Conservation (phyloP, 2,797 vertebrate genomes). For the Manis crassicaudata region DNA sequence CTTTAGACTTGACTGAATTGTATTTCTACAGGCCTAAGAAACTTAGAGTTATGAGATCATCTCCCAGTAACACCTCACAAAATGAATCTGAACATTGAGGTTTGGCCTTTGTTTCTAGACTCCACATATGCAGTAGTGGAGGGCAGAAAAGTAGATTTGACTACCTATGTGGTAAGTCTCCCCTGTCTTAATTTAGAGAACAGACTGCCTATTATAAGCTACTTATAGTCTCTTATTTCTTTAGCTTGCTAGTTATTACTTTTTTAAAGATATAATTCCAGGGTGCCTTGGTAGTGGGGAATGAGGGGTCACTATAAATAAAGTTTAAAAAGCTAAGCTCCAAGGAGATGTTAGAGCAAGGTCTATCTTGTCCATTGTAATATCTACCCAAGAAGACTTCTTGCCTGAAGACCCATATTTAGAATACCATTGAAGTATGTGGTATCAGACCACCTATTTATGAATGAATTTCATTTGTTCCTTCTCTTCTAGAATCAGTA, state of each 20-base stretch:
- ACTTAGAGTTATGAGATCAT: background rate
- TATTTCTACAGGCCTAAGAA: background rate
- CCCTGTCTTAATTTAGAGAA: background rate
- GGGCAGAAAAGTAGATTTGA: background rate
- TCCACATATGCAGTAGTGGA: background rate
- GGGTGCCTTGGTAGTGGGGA: background rate
- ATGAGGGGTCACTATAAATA: background rate
- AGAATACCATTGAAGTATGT: background rate
- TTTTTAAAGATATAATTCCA: background rate
- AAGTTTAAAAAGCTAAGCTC: background rate
- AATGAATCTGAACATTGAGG: background rate
- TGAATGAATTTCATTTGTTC: background rate
- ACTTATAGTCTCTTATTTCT: background rate
- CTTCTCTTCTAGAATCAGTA: background rate
- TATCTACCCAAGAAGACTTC: background rate
- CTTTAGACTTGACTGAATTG: background rate
- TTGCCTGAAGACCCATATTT: background rate
- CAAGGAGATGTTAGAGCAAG: background rate
- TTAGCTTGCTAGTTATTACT: background rate
- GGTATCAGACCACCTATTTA: background rate
- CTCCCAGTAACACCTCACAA: background rate
- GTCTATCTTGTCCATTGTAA: background rate
- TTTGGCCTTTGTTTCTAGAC: background rate
- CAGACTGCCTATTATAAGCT: background rate
- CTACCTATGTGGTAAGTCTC: background rate